Evolutionary conservation across 2,888 invertebrate species (phyloP), one percentile per base, ranked within the genome.

Genomic region (Coleophora flavipennella): DNA sequence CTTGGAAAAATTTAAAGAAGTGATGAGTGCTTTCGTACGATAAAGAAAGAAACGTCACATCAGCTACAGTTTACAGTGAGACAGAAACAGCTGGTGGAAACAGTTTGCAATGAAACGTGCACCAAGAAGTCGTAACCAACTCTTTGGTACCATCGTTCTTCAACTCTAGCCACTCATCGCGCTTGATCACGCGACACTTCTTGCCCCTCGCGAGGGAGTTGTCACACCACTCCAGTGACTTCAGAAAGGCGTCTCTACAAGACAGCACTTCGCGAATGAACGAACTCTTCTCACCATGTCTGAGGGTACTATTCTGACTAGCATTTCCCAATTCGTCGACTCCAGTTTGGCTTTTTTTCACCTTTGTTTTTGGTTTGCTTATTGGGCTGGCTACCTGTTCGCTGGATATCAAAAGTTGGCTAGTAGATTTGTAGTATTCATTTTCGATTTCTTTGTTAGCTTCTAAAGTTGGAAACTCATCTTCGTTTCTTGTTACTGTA

Each of bases 161-260:
- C 48, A 76, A 60, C 50, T 76, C 77, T 46, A 76, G 60, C 83
- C 84, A 83, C 46, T 79, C 77, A 52, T 84, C 84, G 42, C 63
- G 66, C 60, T 70, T 78, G 41, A 84, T 58, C 27, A 59, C 51
- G 37, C 73, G 68, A 57, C 68, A 79, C 44, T 67, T 76, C 65
- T 77, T 84, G 42, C 69, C 67, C 50, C 83, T 70, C 12, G 78
- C 79, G 43, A 85, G 62, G 9, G 85, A 78, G 49, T 83, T 84
- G 52, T 85, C 85, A 51, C 77, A 84, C 76, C 79, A 83, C 53
- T 85, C 85, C 58, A 85, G 55, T 31, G 85, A 80, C 42, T 69
- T 79, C 45, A 85, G 54, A 49, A 85, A 85, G 14, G 74, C 52
- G 52, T 85, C 85, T 38, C 77, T 71, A 58, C 77, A 83, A 43